These are phyloP conservation scores for Seriola aureovittata DNA, from an alignment of 2,113 vertebrate genomes.

Conservation along the genomic window DNA sequence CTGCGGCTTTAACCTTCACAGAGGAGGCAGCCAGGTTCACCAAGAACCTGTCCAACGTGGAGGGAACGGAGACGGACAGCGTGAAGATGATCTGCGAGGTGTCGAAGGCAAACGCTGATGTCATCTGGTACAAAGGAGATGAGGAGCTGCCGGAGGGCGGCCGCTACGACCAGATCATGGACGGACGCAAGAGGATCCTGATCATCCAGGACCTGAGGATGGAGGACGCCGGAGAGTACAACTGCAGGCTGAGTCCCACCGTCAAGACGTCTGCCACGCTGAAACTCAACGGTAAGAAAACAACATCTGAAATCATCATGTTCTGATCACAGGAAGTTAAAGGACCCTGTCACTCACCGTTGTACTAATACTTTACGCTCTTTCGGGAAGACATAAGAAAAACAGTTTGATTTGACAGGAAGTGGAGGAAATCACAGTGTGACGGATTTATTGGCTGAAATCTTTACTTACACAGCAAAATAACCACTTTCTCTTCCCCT, in stretches of 20 bases:
- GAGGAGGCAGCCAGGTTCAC: slow-evolving; percentile 97
- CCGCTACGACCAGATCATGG: slow-evolving; percentile 91
- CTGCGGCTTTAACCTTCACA: slow-evolving; percentile 69
- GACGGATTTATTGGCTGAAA: background rate
- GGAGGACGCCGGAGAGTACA: slow-evolving; percentile 91
- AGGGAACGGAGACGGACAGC: slow-evolving; percentile 95
- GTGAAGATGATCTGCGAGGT: slow-evolving; percentile 96
- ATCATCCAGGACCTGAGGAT: slow-evolving; percentile 90
- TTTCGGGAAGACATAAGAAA: no score
- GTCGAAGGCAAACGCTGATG: slow-evolving; percentile 93
- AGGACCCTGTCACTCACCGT: no score
- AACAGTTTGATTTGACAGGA: background rate
- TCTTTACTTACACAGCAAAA: background rate
- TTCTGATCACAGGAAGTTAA: background rate
- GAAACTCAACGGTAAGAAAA: slow-evolving; percentile 89
- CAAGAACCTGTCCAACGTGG: slow-evolving; percentile 94
- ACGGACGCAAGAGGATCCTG: slow-evolving; percentile 93
- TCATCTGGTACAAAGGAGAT: slow-evolving; percentile 94
- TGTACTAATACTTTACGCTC: no score
- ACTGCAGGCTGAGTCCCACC: slow-evolving; percentile 88
- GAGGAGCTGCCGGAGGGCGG: slow-evolving; percentile 94
- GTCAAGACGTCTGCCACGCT: slow-evolving; percentile 89
- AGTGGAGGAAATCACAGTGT: background rate
- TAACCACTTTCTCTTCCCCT: no score
- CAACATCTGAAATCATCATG: background rate